Evolutionary conservation across 2,888 invertebrate genomes (phyloP).

Genomic region (Amiota minor): DNA sequence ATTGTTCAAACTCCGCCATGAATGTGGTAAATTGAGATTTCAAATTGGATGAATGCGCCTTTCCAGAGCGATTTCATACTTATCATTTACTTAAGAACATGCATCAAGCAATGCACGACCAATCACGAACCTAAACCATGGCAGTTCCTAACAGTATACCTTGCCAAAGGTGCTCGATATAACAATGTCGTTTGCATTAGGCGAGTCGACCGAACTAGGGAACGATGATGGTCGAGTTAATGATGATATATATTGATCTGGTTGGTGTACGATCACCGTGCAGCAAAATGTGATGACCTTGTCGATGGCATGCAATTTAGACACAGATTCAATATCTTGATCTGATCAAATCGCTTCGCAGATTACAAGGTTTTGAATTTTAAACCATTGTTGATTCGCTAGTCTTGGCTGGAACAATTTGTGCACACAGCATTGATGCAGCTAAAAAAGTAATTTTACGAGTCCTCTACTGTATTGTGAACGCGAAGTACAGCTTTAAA

Average conservation of each 20-base stretch:
- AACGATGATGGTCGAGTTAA: not conserved
- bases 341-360: not conserved
- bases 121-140: not conserved
- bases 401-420: not conserved
- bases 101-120: not conserved
- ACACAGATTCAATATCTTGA: not conserved
- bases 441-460: not conserved
- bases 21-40: too few relatives aligned
- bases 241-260: not conserved
- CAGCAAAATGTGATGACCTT: not conserved
- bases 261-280: not conserved
- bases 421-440: not conserved
- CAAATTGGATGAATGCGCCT: too few relatives aligned
- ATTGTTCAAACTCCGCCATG: too few relatives aligned
- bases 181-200: not conserved
- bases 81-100: not conserved
- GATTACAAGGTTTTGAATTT: not conserved
- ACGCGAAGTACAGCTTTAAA: too few relatives aligned
- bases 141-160: conserved; percentile 12
- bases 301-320: not conserved
- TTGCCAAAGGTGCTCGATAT: not conserved
- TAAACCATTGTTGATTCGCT: not conserved
- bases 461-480: too few relatives aligned
- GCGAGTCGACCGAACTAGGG: not conserved
- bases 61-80: not conserved